These are phyloP conservation scores for Pipistrellus nathusii DNA, from an alignment of 2,797 vertebrate species.

Conservation along the genomic window DNA sequence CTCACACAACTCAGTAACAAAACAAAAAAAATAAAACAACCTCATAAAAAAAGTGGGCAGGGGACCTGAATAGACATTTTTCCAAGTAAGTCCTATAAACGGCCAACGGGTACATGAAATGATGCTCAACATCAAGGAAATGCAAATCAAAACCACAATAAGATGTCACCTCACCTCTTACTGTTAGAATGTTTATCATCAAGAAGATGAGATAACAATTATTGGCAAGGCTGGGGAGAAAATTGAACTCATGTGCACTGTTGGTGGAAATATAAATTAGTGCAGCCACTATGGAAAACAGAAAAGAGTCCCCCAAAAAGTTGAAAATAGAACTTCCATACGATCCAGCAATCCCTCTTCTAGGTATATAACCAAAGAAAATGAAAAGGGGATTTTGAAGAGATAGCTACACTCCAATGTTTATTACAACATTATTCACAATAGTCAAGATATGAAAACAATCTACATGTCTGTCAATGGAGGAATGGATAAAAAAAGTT, in stretches of 20 bases:
- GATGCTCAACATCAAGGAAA: not conserved
- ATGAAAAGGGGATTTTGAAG: not conserved
- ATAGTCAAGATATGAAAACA: not conserved
- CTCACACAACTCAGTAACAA: not conserved
- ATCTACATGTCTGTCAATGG: not conserved
- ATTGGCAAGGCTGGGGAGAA: not conserved
- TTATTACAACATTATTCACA: not conserved
- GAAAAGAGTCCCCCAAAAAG: not conserved
- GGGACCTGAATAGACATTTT: not conserved
- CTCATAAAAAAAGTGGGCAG: not conserved
- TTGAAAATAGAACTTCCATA: not conserved
- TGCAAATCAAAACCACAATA: not conserved
- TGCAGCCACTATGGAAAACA: not conserved
- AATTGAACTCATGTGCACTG: not conserved
- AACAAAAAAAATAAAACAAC: not conserved
- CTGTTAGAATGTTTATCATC: not conserved
- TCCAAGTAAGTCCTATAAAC: not conserved
- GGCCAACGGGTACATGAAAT: not conserved
- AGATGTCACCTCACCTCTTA: not conserved
- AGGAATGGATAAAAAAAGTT: not conserved
- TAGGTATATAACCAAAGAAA: not conserved
- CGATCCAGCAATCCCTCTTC: not conserved
- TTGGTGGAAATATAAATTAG: not conserved
- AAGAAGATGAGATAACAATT: not conserved
- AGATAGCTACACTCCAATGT: not conserved